Evolutionary conservation across 2,797 vertebrate genomes (phyloP).

Genomic region (Pipistrellus pipistrellus): DNA sequence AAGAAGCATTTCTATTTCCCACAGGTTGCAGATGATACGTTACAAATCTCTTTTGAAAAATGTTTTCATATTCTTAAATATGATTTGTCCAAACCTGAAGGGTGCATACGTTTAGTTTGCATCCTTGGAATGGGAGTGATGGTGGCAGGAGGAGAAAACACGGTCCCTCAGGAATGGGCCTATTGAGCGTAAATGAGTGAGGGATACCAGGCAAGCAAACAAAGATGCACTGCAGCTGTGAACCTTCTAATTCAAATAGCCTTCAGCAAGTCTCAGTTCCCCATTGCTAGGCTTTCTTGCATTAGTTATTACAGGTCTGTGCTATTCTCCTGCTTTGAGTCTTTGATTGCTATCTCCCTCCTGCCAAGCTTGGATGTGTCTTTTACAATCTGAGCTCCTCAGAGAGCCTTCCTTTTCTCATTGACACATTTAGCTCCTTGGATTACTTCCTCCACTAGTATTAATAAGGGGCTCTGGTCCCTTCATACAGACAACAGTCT

Average conservation of each 20-base stretch:
- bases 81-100: constrained; percentile 34
- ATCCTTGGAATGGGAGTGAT: constrained; percentile 19
- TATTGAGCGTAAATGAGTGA: constrained; percentile 49
- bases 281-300: constrained; percentile 28
- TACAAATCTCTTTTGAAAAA: constrained; percentile 45
- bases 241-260: constrained; percentile 59
- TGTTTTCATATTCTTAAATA: constrained; percentile 45
- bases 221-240: neutral
- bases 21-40: constrained; percentile 23
- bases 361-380: constrained; percentile 17
- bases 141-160: neutral
- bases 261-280: constrained; percentile 3
- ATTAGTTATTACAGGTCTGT: neutral
- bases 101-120: constrained; percentile 1
- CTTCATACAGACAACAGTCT: constrained; percentile 38
- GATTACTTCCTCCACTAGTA: constrained; percentile 56
- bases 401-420: neutral
- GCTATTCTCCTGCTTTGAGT: constrained; percentile 12
- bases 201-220: constrained; percentile 52
- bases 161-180: neutral
- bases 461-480: constrained; percentile 32
- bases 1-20: constrained; percentile 47
- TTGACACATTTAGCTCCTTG: constrained; percentile 32
- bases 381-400: constrained; percentile 48
- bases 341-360: constrained; percentile 42